These are phyloP conservation scores for Cosmia trapezina DNA, from an alignment of 2,888 invertebrate species.

Conservation along the genomic window DNA sequence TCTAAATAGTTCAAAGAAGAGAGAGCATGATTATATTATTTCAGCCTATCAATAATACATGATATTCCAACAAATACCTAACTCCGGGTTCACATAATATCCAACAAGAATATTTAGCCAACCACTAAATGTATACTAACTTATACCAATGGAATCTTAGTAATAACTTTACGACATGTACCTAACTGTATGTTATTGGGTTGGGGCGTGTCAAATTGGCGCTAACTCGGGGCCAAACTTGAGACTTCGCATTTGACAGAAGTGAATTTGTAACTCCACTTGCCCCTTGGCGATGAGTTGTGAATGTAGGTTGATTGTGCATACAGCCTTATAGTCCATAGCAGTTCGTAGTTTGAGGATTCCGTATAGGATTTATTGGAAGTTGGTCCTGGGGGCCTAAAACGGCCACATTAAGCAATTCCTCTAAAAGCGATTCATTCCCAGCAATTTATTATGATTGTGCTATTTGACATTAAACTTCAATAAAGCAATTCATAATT, in stretches of 20 bases:
- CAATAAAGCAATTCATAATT: too few species aligned
- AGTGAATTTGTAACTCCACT: constrained; percentile 79
- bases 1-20: not conserved
- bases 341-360: constrained; percentile 43
- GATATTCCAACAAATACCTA: not conserved
- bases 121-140: constrained; percentile 53
- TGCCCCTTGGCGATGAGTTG: constrained; percentile 73
- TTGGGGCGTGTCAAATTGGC: constrained; percentile 81
- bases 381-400: constrained; percentile 15
- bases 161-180: constrained; percentile 63
- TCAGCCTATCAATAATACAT: constrained; percentile 13
- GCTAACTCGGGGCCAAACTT: constrained; percentile 76
- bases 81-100: not conserved
- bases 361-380: constrained; percentile 55
- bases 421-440: too few species aligned
- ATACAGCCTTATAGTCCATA: constrained; percentile 64
- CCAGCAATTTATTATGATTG: too few species aligned
- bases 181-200: constrained; percentile 75
- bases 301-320: constrained; percentile 86
- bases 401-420: too few species aligned
- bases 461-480: too few species aligned
- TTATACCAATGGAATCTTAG: constrained; percentile 63
- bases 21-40: not conserved
- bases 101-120: constrained; percentile 52
- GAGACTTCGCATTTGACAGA: constrained; percentile 72